phyloP scores from a whole-genome alignment of 2,113 vertebrate species.

The Notarius quadriscutis region DNA sequence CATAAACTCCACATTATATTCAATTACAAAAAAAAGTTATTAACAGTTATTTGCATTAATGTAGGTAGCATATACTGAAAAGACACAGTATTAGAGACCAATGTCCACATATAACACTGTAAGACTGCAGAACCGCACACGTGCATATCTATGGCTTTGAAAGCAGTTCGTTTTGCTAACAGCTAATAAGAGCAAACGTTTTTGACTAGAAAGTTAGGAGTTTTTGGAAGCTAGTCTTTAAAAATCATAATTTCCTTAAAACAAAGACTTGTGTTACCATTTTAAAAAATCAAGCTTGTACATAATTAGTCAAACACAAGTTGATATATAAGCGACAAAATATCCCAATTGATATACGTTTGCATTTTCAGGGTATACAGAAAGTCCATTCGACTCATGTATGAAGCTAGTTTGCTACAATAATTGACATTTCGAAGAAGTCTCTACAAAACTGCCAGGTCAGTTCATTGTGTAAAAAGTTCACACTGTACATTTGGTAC shows the following conservation, averaged over 20 bases:
- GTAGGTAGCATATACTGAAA: constrained; percentile 28
- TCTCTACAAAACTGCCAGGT: constrained; percentile 17
- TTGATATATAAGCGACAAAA: constrained; percentile 4
- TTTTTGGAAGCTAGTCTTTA: constrained; percentile 8
- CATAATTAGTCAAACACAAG: constrained; percentile 44
- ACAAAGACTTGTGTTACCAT: constrained; percentile 60
- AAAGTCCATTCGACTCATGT: constrained; percentile 13
- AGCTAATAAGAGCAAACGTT: not conserved
- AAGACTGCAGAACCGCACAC: constrained; percentile 23
- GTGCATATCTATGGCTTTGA: constrained; percentile 33
- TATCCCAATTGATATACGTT: constrained; percentile 52
- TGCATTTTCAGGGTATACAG: constrained; percentile 59
- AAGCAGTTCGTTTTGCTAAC: constrained; percentile 30
- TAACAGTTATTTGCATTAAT: constrained; percentile 35
- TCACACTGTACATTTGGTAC: constrained; percentile 50
- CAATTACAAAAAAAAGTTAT: constrained; percentile 4
- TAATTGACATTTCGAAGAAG: not conserved
- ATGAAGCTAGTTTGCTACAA: constrained; percentile 21
- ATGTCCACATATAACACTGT: constrained; percentile 25
- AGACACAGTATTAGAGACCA: constrained; percentile 13
- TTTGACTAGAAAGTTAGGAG: not conserved
- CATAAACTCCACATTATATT: constrained; percentile 22
- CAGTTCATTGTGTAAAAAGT: constrained; percentile 2
- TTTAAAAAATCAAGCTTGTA: constrained; percentile 52
- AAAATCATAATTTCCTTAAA: constrained; percentile 31